These are phyloP conservation scores for Polypterus bichir DNA, from an alignment of 2,113 vertebrate species.

Conservation along the genomic window DNA sequence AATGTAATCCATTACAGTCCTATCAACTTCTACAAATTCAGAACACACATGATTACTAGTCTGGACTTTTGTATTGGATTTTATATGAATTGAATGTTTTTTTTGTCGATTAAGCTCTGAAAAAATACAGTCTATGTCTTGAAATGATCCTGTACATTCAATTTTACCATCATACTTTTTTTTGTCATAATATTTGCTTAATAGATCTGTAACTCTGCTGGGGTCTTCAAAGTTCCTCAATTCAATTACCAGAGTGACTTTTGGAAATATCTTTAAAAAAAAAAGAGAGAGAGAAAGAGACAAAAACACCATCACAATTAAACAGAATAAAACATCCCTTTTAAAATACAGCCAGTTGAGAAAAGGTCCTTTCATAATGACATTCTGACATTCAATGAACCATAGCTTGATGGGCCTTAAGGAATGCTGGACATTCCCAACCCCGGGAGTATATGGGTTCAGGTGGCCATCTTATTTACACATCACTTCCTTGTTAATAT, in stretches of 20 bases:
- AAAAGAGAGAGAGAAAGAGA: not conserved
- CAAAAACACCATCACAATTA: not conserved
- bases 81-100: not conserved
- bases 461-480: no score
- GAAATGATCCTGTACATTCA: constrained; percentile 20
- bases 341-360: not conserved
- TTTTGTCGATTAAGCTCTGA: not conserved
- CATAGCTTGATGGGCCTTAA: no score
- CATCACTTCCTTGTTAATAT: no score
- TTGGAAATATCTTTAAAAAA: constrained; percentile 32
- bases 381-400: no score
- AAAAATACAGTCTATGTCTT: constrained; percentile 15
- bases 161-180: not conserved
- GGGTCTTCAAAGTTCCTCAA: constrained; percentile 1
- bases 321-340: constrained; percentile 8
- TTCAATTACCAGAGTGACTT: constrained; percentile 19
- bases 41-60: not conserved
- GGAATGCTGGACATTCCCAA: no score
- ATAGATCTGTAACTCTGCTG: not conserved
- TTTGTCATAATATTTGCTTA: accelerated
- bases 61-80: no score
- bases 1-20: constrained; percentile 32
- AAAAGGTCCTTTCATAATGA: no score
- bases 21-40: constrained; percentile 19
- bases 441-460: no score